These are phyloP conservation scores for Saccostrea cuccullata DNA, from an alignment of 1,140 invertebrate genomes.

Conservation along the genomic window DNA sequence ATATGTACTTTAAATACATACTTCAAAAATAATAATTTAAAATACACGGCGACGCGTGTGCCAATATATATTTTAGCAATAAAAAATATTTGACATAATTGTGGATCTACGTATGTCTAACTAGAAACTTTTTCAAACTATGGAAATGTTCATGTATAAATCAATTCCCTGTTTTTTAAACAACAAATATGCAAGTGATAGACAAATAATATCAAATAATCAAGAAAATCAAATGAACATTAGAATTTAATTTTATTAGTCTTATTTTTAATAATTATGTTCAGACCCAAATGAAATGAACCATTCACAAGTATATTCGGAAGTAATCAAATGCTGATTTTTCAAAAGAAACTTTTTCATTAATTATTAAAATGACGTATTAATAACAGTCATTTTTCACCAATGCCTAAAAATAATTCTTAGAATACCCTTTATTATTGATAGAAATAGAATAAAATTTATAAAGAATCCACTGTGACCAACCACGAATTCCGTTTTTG, in stretches of 20 bases:
- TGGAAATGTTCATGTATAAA: too few relatives aligned
- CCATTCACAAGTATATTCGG: too few relatives aligned
- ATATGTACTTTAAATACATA: not conserved
- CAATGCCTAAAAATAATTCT: not conserved
- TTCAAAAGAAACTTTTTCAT: not conserved
- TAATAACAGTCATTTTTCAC: not conserved
- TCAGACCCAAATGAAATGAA: too few relatives aligned
- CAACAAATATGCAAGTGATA: too few relatives aligned
- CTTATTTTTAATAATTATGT: too few relatives aligned
- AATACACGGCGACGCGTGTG: not conserved
- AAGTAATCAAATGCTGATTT: too few relatives aligned
- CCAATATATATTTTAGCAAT: not conserved
- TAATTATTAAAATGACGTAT: not conserved
- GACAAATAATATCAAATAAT: too few relatives aligned
- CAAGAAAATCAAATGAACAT: too few relatives aligned
- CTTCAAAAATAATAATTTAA: not conserved
- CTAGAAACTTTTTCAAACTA: too few relatives aligned
- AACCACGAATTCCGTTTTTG: not conserved
- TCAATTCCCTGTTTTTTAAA: too few relatives aligned
- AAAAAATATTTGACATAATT: not conserved
- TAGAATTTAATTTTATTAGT: too few relatives aligned
- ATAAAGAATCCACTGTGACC: not conserved
- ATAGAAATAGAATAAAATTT: not conserved
- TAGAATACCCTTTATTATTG: conserved; percentile 8
- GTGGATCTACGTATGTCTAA: too few relatives aligned